Conservation (phyloP, 2,113 vertebrate species). For the Limanda limanda region DNA sequence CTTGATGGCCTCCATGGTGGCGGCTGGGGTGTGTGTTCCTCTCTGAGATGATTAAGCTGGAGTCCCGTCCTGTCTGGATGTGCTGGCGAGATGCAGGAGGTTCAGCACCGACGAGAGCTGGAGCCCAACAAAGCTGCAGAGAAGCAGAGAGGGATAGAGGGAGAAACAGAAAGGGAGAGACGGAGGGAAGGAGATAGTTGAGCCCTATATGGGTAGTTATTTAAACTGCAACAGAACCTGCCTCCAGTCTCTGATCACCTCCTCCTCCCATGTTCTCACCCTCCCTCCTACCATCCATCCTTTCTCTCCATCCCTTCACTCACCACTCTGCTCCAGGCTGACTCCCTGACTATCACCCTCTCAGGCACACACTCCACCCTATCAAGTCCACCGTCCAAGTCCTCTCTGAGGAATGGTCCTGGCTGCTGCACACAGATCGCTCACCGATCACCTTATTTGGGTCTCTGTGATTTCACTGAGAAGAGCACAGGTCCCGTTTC, state of each 20-base stretch:
- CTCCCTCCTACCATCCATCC: slow-evolving; percentile 37
- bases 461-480: slow-evolving; percentile 55
- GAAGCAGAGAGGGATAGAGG: slow-evolving; percentile 27
- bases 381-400: slow-evolving; percentile 73
- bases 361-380: slow-evolving; percentile 56
- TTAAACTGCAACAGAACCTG: slow-evolving; percentile 82
- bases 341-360: slow-evolving; percentile 55
- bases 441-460: slow-evolving; percentile 92
- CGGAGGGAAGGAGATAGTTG: slow-evolving; percentile 44
- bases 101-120: slow-evolving; percentile 2
- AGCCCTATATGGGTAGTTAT: slow-evolving; percentile 76
- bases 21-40: slow-evolving; percentile 19
- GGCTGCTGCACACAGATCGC: slow-evolving; percentile 69
- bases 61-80: not conserved
- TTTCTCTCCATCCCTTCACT: slow-evolving; percentile 45
- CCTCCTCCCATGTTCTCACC: slow-evolving; percentile 47
- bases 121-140: slow-evolving; percentile 35
- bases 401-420: slow-evolving; percentile 83
- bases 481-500: slow-evolving; percentile 76
- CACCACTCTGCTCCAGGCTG: slow-evolving; percentile 61
- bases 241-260: slow-evolving; percentile 71
- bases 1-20: slow-evolving; percentile 94
- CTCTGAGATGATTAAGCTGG: slow-evolving; percentile 32
- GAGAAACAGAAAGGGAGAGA: slow-evolving; percentile 50
- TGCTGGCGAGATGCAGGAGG: slow-evolving; percentile 24